Conservation (phyloP, 2,113 vertebrate species). For the Macquaria australasica region DNA sequence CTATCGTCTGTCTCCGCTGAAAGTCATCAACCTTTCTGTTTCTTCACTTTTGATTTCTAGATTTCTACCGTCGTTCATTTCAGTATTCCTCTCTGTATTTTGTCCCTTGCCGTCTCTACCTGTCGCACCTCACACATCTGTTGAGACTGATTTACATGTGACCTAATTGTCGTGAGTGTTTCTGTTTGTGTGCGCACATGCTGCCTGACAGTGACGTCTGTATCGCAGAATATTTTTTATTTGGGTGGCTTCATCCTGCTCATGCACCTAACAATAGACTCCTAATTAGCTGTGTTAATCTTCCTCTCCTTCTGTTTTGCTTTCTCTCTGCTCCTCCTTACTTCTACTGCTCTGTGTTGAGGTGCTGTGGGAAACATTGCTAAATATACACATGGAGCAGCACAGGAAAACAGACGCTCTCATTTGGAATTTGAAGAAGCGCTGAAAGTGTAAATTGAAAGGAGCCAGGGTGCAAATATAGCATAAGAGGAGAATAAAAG, state of each 20-base stretch:
- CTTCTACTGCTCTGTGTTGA: conserved; percentile 59
- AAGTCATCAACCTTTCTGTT: conserved; percentile 50
- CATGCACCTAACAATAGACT: conserved; percentile 80
- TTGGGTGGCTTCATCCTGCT: conserved; percentile 70
- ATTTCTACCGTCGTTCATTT: conserved; percentile 28
- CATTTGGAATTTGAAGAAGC: conserved; percentile 67
- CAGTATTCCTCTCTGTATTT: background rate
- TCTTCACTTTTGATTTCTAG: conserved; percentile 43
- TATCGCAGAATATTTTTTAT: conserved; percentile 64
- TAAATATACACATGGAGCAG: conserved; percentile 81
- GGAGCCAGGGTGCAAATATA: conserved; percentile 55
- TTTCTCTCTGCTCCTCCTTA: conserved; percentile 62
- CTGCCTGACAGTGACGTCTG: conserved; percentile 61
- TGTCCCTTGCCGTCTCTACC: conserved; percentile 24
- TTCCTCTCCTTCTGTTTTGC: conserved; percentile 77
- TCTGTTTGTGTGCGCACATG: conserved; percentile 32
- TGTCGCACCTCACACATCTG: conserved; percentile 57
- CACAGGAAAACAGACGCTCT: conserved; percentile 62
- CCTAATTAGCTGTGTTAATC: conserved; percentile 83
- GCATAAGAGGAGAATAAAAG: conserved; percentile 51
- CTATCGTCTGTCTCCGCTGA: conserved; percentile 9
- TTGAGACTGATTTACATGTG: conserved; percentile 69
- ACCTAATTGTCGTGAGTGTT: conserved; percentile 69
- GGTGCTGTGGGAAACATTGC: conserved; percentile 77
- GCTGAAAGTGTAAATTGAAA: conserved; percentile 70